These are phyloP conservation scores for Pentalonia nigronervosa DNA, from an alignment of 1,140 invertebrate genomes.

Conservation along the genomic window DNA sequence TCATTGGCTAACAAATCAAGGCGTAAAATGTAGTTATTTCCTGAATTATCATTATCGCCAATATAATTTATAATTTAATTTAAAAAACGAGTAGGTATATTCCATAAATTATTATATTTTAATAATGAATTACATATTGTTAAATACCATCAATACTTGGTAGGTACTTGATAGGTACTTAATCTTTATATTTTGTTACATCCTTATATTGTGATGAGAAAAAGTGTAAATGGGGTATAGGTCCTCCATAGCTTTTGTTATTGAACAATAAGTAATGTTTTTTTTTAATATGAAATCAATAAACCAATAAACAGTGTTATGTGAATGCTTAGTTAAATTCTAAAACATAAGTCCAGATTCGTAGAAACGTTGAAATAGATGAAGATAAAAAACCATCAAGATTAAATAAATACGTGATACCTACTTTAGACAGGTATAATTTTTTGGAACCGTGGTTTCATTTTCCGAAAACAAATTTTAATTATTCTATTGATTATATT, in stretches of 20 bases:
- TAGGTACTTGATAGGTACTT: background rate
- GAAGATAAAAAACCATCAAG: background rate
- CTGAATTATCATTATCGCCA: background rate
- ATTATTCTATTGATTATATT: too few species aligned
- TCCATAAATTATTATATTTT: background rate
- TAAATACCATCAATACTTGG: background rate
- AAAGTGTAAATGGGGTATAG: background rate
- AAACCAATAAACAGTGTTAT: background rate
- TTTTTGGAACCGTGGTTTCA: background rate
- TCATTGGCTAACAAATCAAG: background rate
- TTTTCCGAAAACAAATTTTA: too few species aligned
- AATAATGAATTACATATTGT: background rate
- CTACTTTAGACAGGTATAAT: background rate
- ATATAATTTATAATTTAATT: background rate
- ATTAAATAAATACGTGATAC: background rate
- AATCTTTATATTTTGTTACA: background rate
- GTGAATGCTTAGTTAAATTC: background rate
- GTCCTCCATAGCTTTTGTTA: background rate
- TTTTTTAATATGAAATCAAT: background rate
- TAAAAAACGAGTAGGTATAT: background rate
- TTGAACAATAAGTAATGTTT: background rate
- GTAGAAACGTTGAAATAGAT: background rate
- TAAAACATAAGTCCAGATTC: background rate
- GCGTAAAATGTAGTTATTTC: background rate
- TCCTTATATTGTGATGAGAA: background rate